Percentiles rank a stretch among this genome's conserved stretches.
phyloP scores from a whole-genome alignment of 1,140 invertebrate species.

The Conus ventricosus region DNA sequence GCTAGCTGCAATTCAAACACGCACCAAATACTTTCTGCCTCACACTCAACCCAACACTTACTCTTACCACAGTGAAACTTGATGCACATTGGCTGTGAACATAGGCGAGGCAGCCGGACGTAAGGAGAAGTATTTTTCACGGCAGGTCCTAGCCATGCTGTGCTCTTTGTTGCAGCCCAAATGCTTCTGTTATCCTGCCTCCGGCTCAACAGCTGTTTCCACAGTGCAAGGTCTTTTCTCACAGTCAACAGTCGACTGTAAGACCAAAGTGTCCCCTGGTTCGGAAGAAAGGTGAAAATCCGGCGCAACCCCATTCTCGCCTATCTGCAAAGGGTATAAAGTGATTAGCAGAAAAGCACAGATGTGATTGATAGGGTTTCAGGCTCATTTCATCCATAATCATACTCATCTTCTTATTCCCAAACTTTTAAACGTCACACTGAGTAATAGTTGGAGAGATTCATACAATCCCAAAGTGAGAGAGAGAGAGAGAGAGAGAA shows the following conservation, averaged over 20 bases:
- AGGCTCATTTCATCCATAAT: no score
- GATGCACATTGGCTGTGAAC: background rate
- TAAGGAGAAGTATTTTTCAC: background rate
- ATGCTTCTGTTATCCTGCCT: background rate
- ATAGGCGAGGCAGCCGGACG: background rate
- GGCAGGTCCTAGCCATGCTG: background rate
- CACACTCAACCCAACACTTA: no score
- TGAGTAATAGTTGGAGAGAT: no score
- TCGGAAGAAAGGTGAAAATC: background rate
- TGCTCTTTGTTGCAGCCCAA: background rate
- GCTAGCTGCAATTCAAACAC: no score
- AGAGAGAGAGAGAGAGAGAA: no score
- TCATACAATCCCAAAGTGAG: no score
- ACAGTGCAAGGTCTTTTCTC: background rate
- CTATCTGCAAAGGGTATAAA: no score
- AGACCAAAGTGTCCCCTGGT: background rate
- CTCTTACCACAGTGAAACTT: background rate
- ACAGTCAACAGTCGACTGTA: background rate
- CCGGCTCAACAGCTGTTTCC: background rate
- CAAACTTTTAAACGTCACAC: no score
- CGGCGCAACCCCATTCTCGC: background rate
- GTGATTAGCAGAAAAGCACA: no score
- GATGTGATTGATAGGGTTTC: no score
- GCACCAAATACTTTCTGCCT: no score
- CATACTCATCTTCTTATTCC: no score